Evolutionary conservation across 2,797 vertebrate species (phyloP).

Genomic region (Acanthiza pusilla): DNA sequence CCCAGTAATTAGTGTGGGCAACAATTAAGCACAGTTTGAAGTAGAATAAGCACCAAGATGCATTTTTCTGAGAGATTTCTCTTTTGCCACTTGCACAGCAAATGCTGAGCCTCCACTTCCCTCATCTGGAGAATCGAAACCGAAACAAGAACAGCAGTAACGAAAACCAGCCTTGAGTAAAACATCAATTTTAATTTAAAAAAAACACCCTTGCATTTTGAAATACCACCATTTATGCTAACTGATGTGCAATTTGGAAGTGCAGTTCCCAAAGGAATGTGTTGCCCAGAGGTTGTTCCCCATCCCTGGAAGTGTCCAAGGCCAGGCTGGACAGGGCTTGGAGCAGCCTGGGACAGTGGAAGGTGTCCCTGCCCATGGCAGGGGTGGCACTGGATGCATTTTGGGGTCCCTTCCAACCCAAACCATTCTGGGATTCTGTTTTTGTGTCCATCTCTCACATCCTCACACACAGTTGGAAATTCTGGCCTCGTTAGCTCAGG

Average conservation of each 20-base stretch:
- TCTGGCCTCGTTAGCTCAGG: not conserved
- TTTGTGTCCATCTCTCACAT: not conserved
- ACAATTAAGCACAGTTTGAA: not conserved
- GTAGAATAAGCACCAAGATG: not conserved
- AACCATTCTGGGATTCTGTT: not conserved
- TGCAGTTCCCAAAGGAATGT: not conserved
- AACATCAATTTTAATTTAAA: not conserved
- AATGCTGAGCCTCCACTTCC: not conserved
- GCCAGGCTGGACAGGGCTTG: not conserved
- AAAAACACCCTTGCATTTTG: not conserved
- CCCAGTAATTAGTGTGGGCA: not conserved
- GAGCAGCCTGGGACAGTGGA: accelerated
- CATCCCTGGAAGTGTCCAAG: not conserved
- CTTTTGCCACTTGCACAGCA: accelerated
- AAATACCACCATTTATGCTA: not conserved
- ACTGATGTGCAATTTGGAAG: not conserved
- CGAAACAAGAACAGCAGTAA: not conserved
- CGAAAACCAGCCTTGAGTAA: not conserved
- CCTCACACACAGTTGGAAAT: not conserved
- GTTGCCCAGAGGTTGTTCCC: not conserved
- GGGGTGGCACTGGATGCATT: not conserved
- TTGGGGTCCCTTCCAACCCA: not conserved
- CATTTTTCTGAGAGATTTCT: not conserved
- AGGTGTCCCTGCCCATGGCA: not conserved
- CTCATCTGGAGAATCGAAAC: accelerated